A percentile compares a stretch with the other conserved stretches of the same genome.
Conservation (phyloP, 2,888 invertebrate species). For the Sthenelais limicola region DNA sequence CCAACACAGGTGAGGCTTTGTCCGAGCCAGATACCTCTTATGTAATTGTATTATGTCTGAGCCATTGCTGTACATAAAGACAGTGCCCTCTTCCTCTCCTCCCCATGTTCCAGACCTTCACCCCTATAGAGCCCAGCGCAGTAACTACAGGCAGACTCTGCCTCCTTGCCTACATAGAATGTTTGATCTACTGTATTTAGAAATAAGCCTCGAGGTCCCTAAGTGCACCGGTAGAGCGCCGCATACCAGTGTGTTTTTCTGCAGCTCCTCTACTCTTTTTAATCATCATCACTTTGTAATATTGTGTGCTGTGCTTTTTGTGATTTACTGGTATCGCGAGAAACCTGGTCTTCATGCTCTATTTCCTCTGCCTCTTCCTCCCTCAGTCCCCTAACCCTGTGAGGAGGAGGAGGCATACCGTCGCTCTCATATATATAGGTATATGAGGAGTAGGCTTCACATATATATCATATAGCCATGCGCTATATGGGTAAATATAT, state of each 20-base stretch:
- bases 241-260: neutral
- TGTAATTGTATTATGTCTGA: constrained; percentile 23
- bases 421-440: no score
- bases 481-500: no score
- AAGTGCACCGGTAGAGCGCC: constrained; percentile 7
- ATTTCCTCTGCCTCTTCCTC: no score
- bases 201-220: neutral
- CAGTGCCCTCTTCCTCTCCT: constrained; percentile 1
- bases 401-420: no score
- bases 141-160: neutral
- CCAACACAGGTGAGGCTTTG: constrained; percentile 8
- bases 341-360: constrained; percentile 20
- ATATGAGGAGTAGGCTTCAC: no score
- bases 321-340: constrained; percentile 22
- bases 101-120: neutral
- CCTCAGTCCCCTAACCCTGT: no score
- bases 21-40: constrained; percentile 13
- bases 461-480: no score
- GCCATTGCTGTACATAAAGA: neutral
- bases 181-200: no score
- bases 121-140: neutral
- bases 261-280: neutral
- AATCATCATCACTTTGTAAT: constrained; percentile 18
- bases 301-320: constrained; percentile 8
- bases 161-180: no score